These are phyloP conservation scores for Porites australiensis DNA, from an alignment of 64 coral and sea anemone species.

Conservation along the genomic window DNA sequence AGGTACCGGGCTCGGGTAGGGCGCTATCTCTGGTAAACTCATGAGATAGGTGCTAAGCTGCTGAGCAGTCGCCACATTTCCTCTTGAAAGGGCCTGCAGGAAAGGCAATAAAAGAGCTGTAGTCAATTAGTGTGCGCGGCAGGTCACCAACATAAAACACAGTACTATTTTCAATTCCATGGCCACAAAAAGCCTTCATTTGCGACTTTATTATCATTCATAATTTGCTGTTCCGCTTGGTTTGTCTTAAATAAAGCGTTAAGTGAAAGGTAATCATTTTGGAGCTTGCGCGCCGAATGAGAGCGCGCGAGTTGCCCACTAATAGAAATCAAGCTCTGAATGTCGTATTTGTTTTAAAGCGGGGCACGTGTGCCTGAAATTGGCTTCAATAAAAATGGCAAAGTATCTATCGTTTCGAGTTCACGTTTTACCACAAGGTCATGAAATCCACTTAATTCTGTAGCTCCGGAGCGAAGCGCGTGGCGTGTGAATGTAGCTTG, in stretches of 20 bases:
- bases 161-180: constrained; percentile 8
- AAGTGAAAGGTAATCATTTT: constrained; percentile 34
- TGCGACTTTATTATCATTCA: constrained; percentile 54
- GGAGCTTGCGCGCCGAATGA: neutral
- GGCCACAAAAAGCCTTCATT: constrained; percentile 52
- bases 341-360: constrained; percentile 43
- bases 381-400: neutral
- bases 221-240: constrained; percentile 44
- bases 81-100: constrained; percentile 62
- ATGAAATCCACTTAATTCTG: neutral
- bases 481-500: neutral
- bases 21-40: constrained; percentile 84
- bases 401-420: neutral
- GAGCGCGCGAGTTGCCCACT: constrained; percentile 38
- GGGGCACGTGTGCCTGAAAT: constrained; percentile 31
- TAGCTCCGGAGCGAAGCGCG: constrained; percentile 7
- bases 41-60: constrained; percentile 78
- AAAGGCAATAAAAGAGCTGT: constrained; percentile 26
- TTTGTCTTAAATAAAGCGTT: constrained; percentile 44
- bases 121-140: constrained; percentile 54
- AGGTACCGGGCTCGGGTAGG: constrained; percentile 61
- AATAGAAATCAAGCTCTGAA: constrained; percentile 52
- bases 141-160: constrained; percentile 22
- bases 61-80: constrained; percentile 44
- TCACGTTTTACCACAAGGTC: neutral